Evolutionary conservation across 2,113 vertebrate species (phyloP), one percentile per base, ranked within the genome.

Genomic region (Solea solea): DNA sequence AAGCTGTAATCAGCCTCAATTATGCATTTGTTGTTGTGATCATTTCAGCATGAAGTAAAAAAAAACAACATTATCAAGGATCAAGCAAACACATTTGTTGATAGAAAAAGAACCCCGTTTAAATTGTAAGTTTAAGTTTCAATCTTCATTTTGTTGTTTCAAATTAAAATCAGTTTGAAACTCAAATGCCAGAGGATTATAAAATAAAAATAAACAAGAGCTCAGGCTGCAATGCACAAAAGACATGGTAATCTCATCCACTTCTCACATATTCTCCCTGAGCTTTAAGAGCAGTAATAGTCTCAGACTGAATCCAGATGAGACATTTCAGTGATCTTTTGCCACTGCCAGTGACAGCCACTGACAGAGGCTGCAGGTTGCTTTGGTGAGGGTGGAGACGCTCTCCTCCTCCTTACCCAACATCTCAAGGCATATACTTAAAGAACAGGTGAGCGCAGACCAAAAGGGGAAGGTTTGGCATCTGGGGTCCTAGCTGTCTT

Each of bases 401-500:
- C 64, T 61, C 58, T 21, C 63, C 64, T 55, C 53, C 63, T 59
- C 71, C 69, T 67, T 51, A 56, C 49, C 60, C 74, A 57, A 46
- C 65, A 16, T 69, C 69, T 74, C 54, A 13, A 62, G 72, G 21
- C 16, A 5, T 1, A 13, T 6, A 65, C 63, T 60, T 42, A 68
- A 55, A 55, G 64, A 78, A 69, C 74, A 90, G 89, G 83, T 89
- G 85, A 84, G 74, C 74, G 21, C 48, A 59, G 67, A 74, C 77
- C 77, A 76, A 57, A 64, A 41, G 81, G 56, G 55, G 68, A 68
- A 77, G 54, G 27, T 39, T 85, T 87, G 86, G 83, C 81, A 87
- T 78, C 84, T 85, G 85, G 82, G 89, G 89, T 89, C 85, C 81
- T 83, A 46, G 80, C 86, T 82, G 86, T 86, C 84, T 90, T 92